phyloP scores from a whole-genome alignment of 2,797 vertebrate species.

The Margarornis squamiger region DNA sequence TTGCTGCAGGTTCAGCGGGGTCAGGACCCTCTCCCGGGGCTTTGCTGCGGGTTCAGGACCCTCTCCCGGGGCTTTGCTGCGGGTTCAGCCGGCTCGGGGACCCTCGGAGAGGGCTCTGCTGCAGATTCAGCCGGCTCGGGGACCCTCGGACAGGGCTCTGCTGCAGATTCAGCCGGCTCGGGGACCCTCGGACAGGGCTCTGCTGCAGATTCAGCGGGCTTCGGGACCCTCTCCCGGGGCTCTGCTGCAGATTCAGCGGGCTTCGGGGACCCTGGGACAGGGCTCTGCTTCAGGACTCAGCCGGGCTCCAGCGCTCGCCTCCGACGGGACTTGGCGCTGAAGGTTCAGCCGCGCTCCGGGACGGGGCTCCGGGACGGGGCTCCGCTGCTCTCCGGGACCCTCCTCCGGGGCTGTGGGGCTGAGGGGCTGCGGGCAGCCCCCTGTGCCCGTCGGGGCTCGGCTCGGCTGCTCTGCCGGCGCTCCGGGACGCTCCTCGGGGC shows the following conservation, averaged over 20 bases:
- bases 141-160: not conserved
- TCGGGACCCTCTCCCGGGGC: not conserved
- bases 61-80: not conserved
- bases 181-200: not conserved
- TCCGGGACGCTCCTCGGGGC: not conserved
- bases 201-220: not conserved
- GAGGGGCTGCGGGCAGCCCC: not conserved
- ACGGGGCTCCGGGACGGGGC: not conserved
- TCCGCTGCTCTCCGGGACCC: not conserved
- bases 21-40: not conserved
- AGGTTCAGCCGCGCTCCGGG: not conserved
- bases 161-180: not conserved
- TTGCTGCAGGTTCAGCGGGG: not conserved
- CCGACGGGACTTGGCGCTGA: not conserved
- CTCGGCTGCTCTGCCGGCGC: not conserved
- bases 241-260: too few species aligned
- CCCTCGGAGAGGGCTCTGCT: not conserved
- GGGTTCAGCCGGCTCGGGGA: not conserved
- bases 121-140: not conserved
- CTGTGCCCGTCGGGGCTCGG: not conserved
- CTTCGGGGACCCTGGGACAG: too few species aligned
- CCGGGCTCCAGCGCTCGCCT: not conserved
- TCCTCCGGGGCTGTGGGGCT: too few species aligned
- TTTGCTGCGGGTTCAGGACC: not conserved
- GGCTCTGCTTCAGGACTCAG: too few species aligned